Percentiles rank a stretch among this genome's conserved stretches.
These are phyloP conservation scores for Eulemur rufifrons DNA, from an alignment of 2,113 vertebrate genomes.

Conservation along the genomic window DNA sequence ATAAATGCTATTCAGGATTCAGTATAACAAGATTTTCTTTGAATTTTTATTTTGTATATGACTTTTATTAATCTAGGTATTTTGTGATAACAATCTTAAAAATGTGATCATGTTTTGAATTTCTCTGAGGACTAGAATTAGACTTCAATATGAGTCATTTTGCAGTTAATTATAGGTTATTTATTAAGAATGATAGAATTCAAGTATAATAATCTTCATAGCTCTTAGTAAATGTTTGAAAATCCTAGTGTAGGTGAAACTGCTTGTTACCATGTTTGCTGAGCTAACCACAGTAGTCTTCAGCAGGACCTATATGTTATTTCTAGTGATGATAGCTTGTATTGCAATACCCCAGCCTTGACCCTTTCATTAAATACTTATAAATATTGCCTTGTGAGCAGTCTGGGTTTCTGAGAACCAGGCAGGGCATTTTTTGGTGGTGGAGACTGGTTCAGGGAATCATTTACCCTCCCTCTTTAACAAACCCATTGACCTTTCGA, in stretches of 20 bases:
- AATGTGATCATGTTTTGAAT: not conserved
- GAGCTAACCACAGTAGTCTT: not conserved
- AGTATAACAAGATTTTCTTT: not conserved
- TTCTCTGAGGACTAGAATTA: not conserved
- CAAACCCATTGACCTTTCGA: conserved; percentile 58
- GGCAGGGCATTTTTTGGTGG: not conserved
- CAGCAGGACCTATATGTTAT: not conserved
- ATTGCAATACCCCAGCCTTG: conserved; percentile 29
- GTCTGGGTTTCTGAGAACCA: not conserved
- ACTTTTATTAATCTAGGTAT: not conserved
- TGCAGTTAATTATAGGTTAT: not conserved
- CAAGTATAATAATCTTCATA: not conserved
- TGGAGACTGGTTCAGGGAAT: conserved; percentile 34
- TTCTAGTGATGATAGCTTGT: conserved; percentile 20
- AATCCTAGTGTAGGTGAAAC: not conserved
- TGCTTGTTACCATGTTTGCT: not conserved
- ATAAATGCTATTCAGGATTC: not conserved
- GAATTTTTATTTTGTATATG: not conserved
- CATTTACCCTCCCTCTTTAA: not conserved
- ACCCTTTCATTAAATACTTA: conserved; percentile 69
- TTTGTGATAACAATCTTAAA: conserved; percentile 7
- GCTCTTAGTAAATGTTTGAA: not conserved
- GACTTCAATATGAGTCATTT: not conserved
- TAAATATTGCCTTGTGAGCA: conserved; percentile 52
- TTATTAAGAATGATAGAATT: not conserved